These are phyloP conservation scores for Macroglossus sobrinus DNA, from an alignment of 2,113 vertebrate species.

Conservation along the genomic window DNA sequence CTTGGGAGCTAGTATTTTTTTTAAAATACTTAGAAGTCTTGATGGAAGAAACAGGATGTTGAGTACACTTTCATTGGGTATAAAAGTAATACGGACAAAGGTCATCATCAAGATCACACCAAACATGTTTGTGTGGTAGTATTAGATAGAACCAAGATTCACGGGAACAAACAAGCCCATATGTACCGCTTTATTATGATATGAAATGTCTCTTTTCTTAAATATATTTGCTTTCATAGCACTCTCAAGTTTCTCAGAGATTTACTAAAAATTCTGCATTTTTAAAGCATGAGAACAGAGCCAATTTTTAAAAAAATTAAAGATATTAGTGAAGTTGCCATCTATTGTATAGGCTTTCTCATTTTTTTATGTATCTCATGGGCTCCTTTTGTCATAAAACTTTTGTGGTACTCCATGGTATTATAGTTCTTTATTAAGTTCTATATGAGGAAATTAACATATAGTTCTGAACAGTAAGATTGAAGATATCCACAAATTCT, in stretches of 20 bases:
- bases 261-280: background rate
- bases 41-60: background rate
- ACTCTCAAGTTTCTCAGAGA: background rate
- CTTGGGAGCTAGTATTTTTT: background rate
- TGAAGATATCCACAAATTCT: background rate
- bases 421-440: background rate
- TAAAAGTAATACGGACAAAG: background rate
- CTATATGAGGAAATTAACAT: conserved; percentile 16
- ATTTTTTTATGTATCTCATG: background rate
- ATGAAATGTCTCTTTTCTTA: background rate
- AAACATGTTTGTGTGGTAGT: accelerated
- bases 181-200: background rate
- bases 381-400: background rate
- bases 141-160: background rate
- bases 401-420: background rate
- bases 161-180: background rate
- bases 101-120: background rate
- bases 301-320: background rate
- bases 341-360: background rate
- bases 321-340: background rate
- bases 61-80: background rate
- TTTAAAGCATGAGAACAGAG: background rate
- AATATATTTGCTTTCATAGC: background rate
- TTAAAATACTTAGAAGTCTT: background rate
- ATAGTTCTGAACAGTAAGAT: conserved; percentile 4